Percentiles rank a stretch among this genome's conserved stretches.
Conservation (phyloP, 2,888 invertebrate genomes). For the Muscina levida region DNA sequence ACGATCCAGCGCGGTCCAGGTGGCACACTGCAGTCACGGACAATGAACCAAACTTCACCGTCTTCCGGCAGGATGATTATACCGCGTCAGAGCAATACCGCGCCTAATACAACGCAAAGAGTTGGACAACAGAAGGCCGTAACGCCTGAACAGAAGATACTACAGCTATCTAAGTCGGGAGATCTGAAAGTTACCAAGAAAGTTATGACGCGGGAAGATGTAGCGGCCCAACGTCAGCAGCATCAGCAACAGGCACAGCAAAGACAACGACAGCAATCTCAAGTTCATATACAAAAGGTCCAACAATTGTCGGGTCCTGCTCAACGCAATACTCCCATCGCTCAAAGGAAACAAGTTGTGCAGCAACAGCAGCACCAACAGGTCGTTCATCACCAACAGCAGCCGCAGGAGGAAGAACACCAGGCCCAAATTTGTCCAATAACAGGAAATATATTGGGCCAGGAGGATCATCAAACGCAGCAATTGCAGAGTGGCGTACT, state of each 20-base stretch:
- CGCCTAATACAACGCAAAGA: constrained; percentile 55
- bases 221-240: constrained; percentile 70
- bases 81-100: constrained; percentile 68
- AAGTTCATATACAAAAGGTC: constrained; percentile 77
- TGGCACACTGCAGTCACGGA: constrained; percentile 69
- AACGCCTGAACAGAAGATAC: constrained; percentile 79
- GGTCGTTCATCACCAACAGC: constrained; percentile 66
- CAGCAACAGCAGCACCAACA: constrained; percentile 67
- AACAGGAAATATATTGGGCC: constrained; percentile 82
- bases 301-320: constrained; percentile 82
- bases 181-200: constrained; percentile 81
- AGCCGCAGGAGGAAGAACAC: constrained; percentile 69
- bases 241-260: constrained; percentile 71
- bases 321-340: constrained; percentile 50
- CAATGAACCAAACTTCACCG: constrained; percentile 69
- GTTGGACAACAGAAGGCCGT: constrained; percentile 70
- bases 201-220: constrained; percentile 77
- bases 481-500: constrained; percentile 68
- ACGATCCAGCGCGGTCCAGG: constrained; percentile 61
- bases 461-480: constrained; percentile 81
- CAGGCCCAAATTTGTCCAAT: constrained; percentile 84
- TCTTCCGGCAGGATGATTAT: constrained; percentile 75
- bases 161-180: constrained; percentile 81
- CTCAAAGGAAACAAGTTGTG: constrained; percentile 55
- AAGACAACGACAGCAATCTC: constrained; percentile 71